Evolutionary conservation across 2,888 invertebrate genomes (phyloP), one percentile per base, ranked within the genome.

Genomic region (Pyrgus malvae): DNA sequence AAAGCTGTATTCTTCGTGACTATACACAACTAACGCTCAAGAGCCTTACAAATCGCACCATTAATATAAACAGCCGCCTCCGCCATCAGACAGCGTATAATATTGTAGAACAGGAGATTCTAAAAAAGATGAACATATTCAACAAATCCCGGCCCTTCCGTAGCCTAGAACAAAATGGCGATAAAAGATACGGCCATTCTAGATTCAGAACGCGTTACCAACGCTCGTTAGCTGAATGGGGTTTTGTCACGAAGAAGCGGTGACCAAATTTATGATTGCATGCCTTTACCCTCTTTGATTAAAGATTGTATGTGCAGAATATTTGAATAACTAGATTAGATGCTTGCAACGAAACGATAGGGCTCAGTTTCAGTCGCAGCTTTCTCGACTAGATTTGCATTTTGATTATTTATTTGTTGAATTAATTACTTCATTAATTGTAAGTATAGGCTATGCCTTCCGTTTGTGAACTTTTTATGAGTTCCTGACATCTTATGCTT

Each of bases 241-340:
- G 62, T 65, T 70, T 76, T 73, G 75, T 73, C 78, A 78, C 77
- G 78, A 74, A 76, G 68, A 69, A 45, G 37, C 63, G 61, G 51
- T 59, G 60, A 42, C 65, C 69, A 61, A 74, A 72, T 75, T 73
- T 77, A 76, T 74, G 70, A 69, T 65, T 61, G 65, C 65, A 65
- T 64, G 69, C 51, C 17, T 51, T 44, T 21, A 21, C 48, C 53
- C 41, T 27, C 51, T 53, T 38, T 45, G 51, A 53, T 53, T 53
- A 53, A 53, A 53, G 51, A 53, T 53, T 53, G 29, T 45, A 45
- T 29, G 37, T 53, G 17, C 44, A 14, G 29, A 17, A 44, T 33
- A 48, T 49, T 45, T 51, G 42, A 44, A 51, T 51, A 44, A 11
- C 5, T 9, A 25, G 42, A 51, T 44, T 35, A 51, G 35, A 35